Evolutionary conservation across 2,888 invertebrate genomes (phyloP), one percentile per base, ranked within the genome.

Genomic region (Stenodera caucasica): DNA sequence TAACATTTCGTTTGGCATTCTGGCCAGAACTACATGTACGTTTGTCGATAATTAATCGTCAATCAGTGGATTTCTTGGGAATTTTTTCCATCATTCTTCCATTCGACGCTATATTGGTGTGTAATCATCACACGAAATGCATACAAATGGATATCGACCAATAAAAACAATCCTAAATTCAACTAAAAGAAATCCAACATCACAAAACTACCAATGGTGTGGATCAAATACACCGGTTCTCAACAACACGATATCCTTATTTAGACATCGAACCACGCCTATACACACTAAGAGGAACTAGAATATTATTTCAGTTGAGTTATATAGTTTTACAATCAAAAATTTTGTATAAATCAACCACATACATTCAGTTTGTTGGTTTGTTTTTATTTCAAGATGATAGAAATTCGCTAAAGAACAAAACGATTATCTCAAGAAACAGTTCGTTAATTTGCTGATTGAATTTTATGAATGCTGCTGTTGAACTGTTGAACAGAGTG

Each of bases 301-400:
- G 11, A 79, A 74, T 78, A 75, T 78, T 78, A 81, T 80, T 80
- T 80, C 80, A 33, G 57, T 23, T 29, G 30, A 23, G 9, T 30
- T 54, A 49, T 49, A 79, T 79, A 70, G 70, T 72, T 45, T 45
- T 45, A 18, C 45, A 45, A 40, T 45, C 45, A 45, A 45, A 45
- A 45, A 45, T 45, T 45, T 45, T 45, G 12, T 45, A 21, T 45
- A 45, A 45, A 18, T 45, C 18, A 45, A 5, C 21, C 45, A 45
- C 45, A 45, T 21, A 45, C 37, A 37, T 37, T 8, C 15, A 37
- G 29, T 14, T 37, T 15, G 14, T 37, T 37, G 7, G 35, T 37
- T 37, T 40, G 8, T 29, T 29, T 29, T 29, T n/a, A n/a, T n/a
- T n/a, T n/a, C n/a, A n/a, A n/a, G n/a, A n/a, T n/a, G n/a, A n/a